These are phyloP conservation scores for Phrixothrix hirtus DNA, from an alignment of 2,888 invertebrate species.

Conservation along the genomic window DNA sequence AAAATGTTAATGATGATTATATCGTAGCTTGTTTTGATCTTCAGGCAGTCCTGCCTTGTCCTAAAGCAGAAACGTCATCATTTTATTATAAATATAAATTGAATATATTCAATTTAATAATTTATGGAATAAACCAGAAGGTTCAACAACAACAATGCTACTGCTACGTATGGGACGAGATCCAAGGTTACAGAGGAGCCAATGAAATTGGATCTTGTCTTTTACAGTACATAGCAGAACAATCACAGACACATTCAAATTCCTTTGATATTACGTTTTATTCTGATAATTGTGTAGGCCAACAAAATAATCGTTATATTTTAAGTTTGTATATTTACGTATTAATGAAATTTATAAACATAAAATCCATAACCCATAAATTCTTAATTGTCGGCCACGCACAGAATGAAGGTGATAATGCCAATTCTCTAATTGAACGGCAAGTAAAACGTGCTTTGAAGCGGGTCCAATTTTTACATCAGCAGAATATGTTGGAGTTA, in stretches of 20 bases:
- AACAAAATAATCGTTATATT: constrained; percentile 2
- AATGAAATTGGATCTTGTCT: constrained; percentile 1
- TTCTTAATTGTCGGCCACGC: constrained; percentile 39
- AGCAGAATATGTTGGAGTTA: constrained; percentile 2
- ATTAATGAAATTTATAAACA: too few species aligned
- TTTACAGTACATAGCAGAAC: background rate
- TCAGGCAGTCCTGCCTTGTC: constrained; percentile 31
- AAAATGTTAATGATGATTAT: constrained; percentile 8
- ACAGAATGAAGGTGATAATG: constrained; percentile 46
- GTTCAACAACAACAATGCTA: too few species aligned
- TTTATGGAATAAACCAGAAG: constrained; percentile 15
- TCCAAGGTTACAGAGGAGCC: background rate
- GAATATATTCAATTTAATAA: constrained; percentile 30
- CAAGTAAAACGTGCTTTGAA: constrained; percentile 17
- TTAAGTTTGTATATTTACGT: background rate
- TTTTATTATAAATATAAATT: constrained; percentile 36
- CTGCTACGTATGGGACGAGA: constrained; percentile 20
- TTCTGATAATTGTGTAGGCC: too few species aligned
- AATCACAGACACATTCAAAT: background rate
- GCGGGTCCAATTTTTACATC: constrained; percentile 5
- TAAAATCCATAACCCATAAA: too few species aligned
- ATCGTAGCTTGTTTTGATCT: constrained; percentile 28
- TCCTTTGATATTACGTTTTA: background rate
- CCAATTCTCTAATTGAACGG: constrained; percentile 43
- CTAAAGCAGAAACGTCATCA: constrained; percentile 26